Base-by-base conservation (phyloP, 2,113 vertebrate genomes). In the Coptodon rendalli region DNA sequence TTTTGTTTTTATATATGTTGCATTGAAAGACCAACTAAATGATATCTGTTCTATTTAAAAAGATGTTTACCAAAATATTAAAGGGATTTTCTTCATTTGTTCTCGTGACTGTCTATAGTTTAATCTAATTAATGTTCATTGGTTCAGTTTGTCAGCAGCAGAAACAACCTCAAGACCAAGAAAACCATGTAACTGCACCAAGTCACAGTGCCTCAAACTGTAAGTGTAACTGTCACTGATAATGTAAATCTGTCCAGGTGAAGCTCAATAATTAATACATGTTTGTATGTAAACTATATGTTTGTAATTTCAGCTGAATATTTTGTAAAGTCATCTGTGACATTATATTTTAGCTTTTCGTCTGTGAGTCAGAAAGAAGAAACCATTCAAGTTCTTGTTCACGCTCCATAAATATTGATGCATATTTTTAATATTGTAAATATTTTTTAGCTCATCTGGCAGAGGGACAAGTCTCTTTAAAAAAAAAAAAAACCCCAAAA, bases 121-220 rank as follows among this genome's bases (percentile, higher is more conserved):
- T 76, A 61, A 87, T 73, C 2, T 22, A 9, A 66, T 4, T 11
- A 2, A 36, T 66, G 0, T 68, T 34, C 2, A 3, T 63, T 43
- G 12, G 11, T 45, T 87, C 36, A 97, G 97, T 48, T 90, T 96
- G 73, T 97, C 98, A 53, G 90, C 98, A 29, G 96, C 98, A 27
- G 99, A 99, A 84, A 96, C 98, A 22, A 96, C 97, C 48, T 98
- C 98, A 34, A 97, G 99, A 16, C 98, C 97, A 22, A 97, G 99
- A 92, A 99, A 99, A 94, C 99, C 99, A 1, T 99, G 99, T 91
- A 99, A 99, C 94, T 99, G 99, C 96, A 99, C 99, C 63, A 99
- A 99, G 93, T 99, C 99, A 0, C 96, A 99, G 43, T 99, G 99
- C 94, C 96, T 99, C 88, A 99, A 99, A 94, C 90, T 99, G 99